Conservation (phyloP, 2,113 vertebrate genomes). For the Percina caprodes region DNA sequence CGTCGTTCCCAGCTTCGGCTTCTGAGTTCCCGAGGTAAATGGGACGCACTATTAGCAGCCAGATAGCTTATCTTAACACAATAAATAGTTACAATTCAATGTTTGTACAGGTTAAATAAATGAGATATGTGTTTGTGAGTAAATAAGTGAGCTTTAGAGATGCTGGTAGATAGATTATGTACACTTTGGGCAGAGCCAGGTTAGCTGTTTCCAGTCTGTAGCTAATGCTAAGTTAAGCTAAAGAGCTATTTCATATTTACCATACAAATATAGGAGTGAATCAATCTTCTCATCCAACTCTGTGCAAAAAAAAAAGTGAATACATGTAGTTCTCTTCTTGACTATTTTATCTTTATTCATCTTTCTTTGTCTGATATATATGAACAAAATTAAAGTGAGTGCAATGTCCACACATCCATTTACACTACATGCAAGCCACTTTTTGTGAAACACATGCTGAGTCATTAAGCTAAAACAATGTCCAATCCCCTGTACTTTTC, state of each 20-base stretch:
- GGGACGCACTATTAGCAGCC: neutral
- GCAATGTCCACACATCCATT: neutral
- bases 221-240: neutral
- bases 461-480: slow-evolving; percentile 7
- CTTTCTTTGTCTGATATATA: neutral
- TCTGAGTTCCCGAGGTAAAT: too few species aligned
- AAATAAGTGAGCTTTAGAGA: too few species aligned
- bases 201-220: neutral
- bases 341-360: neutral
- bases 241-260: neutral
- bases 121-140: too few species aligned
- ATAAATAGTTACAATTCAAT: too few species aligned
- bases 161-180: too few species aligned
- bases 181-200: too few species aligned
- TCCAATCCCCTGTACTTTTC: slow-evolving; percentile 11
- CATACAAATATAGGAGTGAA: too few species aligned
- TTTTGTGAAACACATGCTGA: neutral
- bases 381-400: neutral
- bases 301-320: too few species aligned
- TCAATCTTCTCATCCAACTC: too few species aligned
- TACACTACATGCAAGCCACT: neutral
- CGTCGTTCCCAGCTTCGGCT: too few species aligned
- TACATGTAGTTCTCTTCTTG: too few species aligned
- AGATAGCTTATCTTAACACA: neutral
- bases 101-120: too few species aligned